Evolutionary conservation across 2,797 vertebrate genomes (phyloP).

Genomic region (Heliangelus exortis): DNA sequence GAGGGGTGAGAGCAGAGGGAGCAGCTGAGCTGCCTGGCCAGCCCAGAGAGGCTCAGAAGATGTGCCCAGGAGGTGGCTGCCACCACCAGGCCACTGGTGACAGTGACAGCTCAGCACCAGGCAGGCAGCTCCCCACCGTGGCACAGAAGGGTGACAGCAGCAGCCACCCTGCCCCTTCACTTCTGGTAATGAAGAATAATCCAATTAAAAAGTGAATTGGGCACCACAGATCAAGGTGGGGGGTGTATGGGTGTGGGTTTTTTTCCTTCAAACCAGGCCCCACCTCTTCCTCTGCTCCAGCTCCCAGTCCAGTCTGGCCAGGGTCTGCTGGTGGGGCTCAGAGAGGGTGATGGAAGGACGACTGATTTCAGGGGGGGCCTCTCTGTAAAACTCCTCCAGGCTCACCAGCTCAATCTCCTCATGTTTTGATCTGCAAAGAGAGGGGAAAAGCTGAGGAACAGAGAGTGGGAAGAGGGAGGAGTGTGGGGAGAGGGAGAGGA

Average conservation of each 20-base stretch:
- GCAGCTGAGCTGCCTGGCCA: background rate
- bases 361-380: conserved; percentile 91
- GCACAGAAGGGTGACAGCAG: background rate
- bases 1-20: fast-evolving
- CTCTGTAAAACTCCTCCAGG: conserved; percentile 91
- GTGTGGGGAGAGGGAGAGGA: no score
- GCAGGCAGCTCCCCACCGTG: background rate
- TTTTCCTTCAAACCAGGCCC: background rate
- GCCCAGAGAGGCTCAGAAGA: background rate
- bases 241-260: no score
- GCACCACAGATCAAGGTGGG: no score
- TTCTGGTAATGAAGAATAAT: no score
- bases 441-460: no score
- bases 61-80: background rate
- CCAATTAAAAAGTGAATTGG: no score
- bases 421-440: conserved; percentile 89
- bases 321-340: conserved; percentile 94
- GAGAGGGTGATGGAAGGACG: conserved; percentile 86
- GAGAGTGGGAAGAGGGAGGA: no score
- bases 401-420: conserved; percentile 96
- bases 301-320: conserved; percentile 97
- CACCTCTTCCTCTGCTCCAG: conserved; percentile 98
- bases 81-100: background rate
- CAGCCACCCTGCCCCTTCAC: no score
- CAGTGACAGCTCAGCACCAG: fast-evolving